These are phyloP conservation scores for Campylomormyrus numenius DNA, from an alignment of 2,113 vertebrate genomes.

Conservation along the genomic window DNA sequence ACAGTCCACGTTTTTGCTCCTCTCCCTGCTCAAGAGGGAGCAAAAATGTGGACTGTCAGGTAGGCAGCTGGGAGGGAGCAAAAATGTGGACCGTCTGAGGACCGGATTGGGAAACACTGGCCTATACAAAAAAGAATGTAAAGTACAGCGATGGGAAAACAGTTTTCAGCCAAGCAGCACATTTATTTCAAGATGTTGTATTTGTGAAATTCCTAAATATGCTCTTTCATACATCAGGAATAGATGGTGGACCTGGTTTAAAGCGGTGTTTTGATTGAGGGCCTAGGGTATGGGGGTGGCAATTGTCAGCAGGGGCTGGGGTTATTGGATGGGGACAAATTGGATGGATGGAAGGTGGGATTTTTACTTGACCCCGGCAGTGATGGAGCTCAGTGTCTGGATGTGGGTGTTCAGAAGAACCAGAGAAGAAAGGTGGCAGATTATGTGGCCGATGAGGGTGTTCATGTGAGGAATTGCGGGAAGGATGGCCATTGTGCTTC, in stretches of 20 bases:
- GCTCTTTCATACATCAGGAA: background rate
- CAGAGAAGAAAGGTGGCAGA: background rate
- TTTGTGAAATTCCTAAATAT: background rate
- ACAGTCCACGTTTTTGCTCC: background rate
- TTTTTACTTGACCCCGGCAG: constrained; percentile 33
- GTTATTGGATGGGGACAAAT: constrained; percentile 33
- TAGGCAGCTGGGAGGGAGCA: background rate
- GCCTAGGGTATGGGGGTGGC: background rate
- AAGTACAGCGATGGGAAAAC: background rate
- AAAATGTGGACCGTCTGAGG: background rate
- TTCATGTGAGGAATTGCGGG: background rate
- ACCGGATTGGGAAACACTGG: background rate
- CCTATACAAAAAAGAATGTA: background rate
- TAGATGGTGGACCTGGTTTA: background rate
- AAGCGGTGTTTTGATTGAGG: background rate
- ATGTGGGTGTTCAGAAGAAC: background rate
- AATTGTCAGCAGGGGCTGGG: background rate
- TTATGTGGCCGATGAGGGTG: background rate
- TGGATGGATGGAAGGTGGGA: constrained; percentile 33
- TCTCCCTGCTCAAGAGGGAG: background rate
- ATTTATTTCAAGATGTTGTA: background rate
- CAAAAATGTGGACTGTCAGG: background rate
- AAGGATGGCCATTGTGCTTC: background rate
- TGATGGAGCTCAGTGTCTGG: background rate
- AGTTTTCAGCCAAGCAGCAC: background rate